Base-by-base conservation (phyloP, 2,113 vertebrate genomes). In the Cryptotis parvus region DNA sequence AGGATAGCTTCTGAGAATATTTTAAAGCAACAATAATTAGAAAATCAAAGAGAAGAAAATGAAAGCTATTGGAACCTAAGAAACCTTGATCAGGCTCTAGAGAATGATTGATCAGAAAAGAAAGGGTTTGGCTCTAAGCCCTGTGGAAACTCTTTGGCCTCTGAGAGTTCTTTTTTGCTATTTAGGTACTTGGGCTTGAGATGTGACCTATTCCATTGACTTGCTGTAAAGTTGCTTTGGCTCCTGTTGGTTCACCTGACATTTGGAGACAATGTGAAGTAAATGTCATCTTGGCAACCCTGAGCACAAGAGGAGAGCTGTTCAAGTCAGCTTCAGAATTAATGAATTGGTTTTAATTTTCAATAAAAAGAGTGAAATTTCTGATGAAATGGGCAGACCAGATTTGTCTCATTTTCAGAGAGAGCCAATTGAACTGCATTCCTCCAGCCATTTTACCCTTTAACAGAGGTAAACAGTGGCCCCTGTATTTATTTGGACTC, bases 271-370 rank as follows among this genome's bases (percentile, higher is more conserved):
- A 68, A 12, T 87, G 43, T 81, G 72, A 92, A 94, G 55, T 73
- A 91, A 93, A 93, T 61, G 49, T 82, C 78, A 68, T 84, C 91
- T 94, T 92, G 82, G 87, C 80, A 91, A 91, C 24, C 24, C 45
- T 84, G n/a, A 93, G 12, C 41, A 82, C 22, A 18, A 49, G 5
- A 91, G 27, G 18, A 26, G 45, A 91, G 66, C 58, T 91, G 6
- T 92, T 74, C 4, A 29, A 89, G 43, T 86, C 86, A 94, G 63
- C 43, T 80, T 39, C 65, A 93, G 72, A 86, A 89, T 86, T 94
- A 90, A 90, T 79, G 84, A 61, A 61, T 68, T 91, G 33, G 11
- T 69, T 84, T 65, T 76, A 43, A 31, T 79, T 37, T 61, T 76
- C 29, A 49, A 15, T 41, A 80, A 63, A 45, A 58, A 26, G 9